Evolutionary conservation across 2,113 vertebrate species (phyloP).

Genomic region (Progne subis): DNA sequence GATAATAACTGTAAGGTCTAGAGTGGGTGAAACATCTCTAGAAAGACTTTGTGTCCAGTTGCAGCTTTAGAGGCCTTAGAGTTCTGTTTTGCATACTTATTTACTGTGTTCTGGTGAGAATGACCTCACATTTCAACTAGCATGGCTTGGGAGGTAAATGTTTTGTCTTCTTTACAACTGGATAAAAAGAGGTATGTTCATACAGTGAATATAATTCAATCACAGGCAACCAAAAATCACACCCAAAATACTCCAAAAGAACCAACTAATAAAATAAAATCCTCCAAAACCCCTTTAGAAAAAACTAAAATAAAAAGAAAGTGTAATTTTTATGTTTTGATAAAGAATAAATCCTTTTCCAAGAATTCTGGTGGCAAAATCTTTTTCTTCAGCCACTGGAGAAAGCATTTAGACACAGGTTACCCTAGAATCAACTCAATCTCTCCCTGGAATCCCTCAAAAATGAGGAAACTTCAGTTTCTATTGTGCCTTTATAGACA

Average conservation of each 20-base stretch:
- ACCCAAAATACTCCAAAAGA: accelerated
- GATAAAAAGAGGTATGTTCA: not conserved
- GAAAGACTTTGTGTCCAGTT: not conserved
- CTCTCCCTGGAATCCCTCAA: not conserved
- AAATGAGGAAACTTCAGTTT: not conserved
- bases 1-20: not conserved
- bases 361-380: not conserved
- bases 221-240: not conserved
- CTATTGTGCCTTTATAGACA: not conserved
- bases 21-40: not conserved
- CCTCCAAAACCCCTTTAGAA: accelerated
- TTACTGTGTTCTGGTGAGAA: not conserved
- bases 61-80: not conserved
- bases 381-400: not conserved
- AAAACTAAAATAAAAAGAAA: not conserved
- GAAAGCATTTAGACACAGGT: not conserved
- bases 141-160: not conserved
- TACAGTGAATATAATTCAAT: not conserved
- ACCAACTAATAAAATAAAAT: not conserved
- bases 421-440: not conserved
- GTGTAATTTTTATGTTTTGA: not conserved
- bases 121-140: not conserved
- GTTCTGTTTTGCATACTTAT: not conserved
- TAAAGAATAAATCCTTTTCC: not conserved
- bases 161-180: not conserved